Conservation (phyloP, 2,797 vertebrate species). For the Parambassis ranga region DNA sequence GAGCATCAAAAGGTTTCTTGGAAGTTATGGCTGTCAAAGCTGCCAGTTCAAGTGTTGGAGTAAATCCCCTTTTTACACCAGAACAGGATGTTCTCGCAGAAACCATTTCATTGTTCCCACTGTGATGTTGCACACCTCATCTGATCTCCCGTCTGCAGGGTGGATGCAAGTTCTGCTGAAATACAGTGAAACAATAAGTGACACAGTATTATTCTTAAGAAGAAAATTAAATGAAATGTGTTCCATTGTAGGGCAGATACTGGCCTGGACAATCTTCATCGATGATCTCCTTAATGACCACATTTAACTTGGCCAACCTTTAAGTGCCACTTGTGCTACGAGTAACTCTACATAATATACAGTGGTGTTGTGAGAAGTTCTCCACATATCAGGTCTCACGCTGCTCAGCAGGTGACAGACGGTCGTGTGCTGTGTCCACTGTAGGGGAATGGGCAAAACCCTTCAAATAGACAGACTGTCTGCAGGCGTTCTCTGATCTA, state of each 20-base stretch:
- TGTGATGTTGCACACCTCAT: constrained; percentile 20
- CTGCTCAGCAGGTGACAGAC: constrained; percentile 39
- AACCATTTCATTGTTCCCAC: constrained; percentile 12
- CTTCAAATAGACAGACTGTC: constrained; percentile 21
- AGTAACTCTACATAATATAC: background rate
- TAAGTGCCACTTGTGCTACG: background rate
- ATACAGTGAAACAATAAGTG: background rate
- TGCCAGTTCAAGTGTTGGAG: background rate
- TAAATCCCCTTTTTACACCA: constrained; percentile 2
- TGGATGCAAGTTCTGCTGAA: background rate
- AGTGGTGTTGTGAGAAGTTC: background rate
- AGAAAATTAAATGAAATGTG: background rate
- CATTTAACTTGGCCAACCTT: background rate
- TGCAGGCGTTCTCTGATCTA: constrained; percentile 24
- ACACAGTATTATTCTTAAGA: too few species aligned
- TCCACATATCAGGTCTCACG: constrained; percentile 1
- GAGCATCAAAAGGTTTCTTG: background rate
- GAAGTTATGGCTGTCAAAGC: background rate
- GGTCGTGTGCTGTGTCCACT: background rate
- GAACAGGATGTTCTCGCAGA: constrained; percentile 23
- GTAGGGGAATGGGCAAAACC: background rate
- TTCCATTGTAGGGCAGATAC: too few species aligned
- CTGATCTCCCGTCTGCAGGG: constrained; percentile 8
- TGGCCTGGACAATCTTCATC: background rate
- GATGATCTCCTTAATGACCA: background rate